Percentiles rank a stretch among this genome's conserved stretches.
These are phyloP conservation scores for Achlya flavicornis DNA, from an alignment of 2,888 invertebrate genomes.

Conservation along the genomic window DNA sequence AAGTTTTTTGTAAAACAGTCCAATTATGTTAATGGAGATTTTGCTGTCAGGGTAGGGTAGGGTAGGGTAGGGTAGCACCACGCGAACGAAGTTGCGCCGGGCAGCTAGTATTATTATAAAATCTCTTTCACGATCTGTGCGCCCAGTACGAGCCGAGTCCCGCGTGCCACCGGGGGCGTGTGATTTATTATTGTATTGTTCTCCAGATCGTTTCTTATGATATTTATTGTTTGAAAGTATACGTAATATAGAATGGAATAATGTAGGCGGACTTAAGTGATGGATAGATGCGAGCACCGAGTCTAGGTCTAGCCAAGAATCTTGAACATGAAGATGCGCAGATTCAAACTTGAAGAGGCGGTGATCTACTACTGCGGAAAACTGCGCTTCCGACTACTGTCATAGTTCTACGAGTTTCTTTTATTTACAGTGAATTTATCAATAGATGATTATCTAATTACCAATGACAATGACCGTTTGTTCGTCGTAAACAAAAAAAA, in stretches of 20 bases:
- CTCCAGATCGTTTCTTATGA: neutral
- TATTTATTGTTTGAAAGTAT: neutral
- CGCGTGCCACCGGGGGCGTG: too few species aligned
- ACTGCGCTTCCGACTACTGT: neutral
- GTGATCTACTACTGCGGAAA: slow-evolving; percentile 15
- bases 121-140: too few species aligned
- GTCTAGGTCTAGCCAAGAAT: slow-evolving; percentile 43
- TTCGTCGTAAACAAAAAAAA: too few species aligned
- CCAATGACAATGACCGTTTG: neutral
- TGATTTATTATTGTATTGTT: neutral
- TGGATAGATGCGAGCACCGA: slow-evolving; percentile 21
- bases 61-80: too few species aligned
- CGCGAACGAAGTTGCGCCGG: too few species aligned
- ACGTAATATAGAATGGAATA: slow-evolving; percentile 19
- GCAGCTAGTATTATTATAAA: too few species aligned
- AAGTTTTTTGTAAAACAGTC: too few species aligned
- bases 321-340: slow-evolving; percentile 30
- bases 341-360: slow-evolving; percentile 23
- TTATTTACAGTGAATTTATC: neutral
- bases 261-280: slow-evolving; percentile 31
- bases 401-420: neutral
- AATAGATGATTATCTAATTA: neutral
- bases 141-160: too few species aligned
- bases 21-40: too few species aligned
- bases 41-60: too few species aligned